Percentiles rank a stretch among this genome's conserved stretches.
These are phyloP conservation scores for Callipepla squamata DNA, from an alignment of 2,113 vertebrate genomes.

Conservation along the genomic window DNA sequence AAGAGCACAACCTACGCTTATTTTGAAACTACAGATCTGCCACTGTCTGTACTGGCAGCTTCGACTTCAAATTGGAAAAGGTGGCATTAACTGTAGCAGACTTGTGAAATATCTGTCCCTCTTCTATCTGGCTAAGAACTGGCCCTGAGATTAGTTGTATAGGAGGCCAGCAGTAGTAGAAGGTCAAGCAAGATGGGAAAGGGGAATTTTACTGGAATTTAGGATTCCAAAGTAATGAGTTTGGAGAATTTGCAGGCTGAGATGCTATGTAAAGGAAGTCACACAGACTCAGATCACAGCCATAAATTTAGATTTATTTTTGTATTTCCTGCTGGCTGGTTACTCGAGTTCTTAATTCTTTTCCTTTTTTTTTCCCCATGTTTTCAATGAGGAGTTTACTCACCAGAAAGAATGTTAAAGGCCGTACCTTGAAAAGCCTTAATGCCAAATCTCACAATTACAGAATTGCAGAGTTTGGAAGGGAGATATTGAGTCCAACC, in stretches of 20 bases:
- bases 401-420: neutral
- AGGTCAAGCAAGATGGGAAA: neutral
- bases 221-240: conserved; percentile 29
- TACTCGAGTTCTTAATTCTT: neutral
- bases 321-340: conserved; percentile 21
- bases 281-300: neutral
- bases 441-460: neutral
- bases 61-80: neutral
- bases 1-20: conserved; percentile 35
- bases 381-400: conserved; percentile 3
- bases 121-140: neutral
- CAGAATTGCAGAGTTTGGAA: too few species aligned
- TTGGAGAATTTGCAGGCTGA: neutral
- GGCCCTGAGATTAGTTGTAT: neutral
- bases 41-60: neutral
- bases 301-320: conserved; percentile 39
- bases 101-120: neutral
- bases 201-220: conserved; percentile 29
- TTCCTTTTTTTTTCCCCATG: conserved; percentile 15
- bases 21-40: conserved; percentile 44
- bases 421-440: neutral
- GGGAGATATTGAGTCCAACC: too few species aligned
- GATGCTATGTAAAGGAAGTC: neutral
- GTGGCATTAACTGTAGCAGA: neutral
- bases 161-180: neutral